Evolutionary conservation across 1,140 invertebrate species (phyloP), one percentile per base, ranked within the genome.

Genomic region (Helicorthomorpha holstii): DNA sequence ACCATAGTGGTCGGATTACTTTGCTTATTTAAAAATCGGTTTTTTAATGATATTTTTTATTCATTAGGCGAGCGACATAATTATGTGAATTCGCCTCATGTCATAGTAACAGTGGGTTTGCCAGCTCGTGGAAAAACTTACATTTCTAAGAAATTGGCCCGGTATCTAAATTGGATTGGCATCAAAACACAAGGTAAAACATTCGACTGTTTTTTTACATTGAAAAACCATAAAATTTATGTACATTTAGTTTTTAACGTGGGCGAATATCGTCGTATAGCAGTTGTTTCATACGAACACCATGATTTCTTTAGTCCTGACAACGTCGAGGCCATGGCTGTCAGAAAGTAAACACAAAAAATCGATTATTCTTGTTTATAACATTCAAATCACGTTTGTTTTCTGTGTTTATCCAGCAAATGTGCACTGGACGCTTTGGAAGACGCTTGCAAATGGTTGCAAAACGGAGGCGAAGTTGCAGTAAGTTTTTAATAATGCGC

Each of bases 121-220:
- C 95, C 95, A 12, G 91, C 88, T 2, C 72, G 85, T 23, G 86
- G 84, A 47, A 99, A 98, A 71, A 98, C 95, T 0, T 99, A 97
- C 69, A 98, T 98, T 59, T 90, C 92, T 3, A 96, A 97, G 67
- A 98, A 98, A 66, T 69, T 98, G 14, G 90, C 91, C 22, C 75
- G 93, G 26, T 97, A 97, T 63, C 77, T 98, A 24, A 97, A 97
- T 66, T 98, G 93, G 94, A 96, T 97, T 64, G 94, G 94, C 14
- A 94, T 97, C 47, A 85, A 82, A 55, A 97, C 93, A 0, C 86
- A 80, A 75, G 83, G 83, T 86, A 63, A n/a, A n/a, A n/a, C n/a
- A n/a, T n/a, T n/a, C n/a, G n/a, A n/a, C n/a, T n/a, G n/a, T n/a
- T n/a, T n/a, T n/a, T n/a, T n/a, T n/a, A n/a, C n/a, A n/a, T n/a